Base-by-base conservation (phyloP, 2,113 vertebrate species). In the Actenoides lindsayi region DNA sequence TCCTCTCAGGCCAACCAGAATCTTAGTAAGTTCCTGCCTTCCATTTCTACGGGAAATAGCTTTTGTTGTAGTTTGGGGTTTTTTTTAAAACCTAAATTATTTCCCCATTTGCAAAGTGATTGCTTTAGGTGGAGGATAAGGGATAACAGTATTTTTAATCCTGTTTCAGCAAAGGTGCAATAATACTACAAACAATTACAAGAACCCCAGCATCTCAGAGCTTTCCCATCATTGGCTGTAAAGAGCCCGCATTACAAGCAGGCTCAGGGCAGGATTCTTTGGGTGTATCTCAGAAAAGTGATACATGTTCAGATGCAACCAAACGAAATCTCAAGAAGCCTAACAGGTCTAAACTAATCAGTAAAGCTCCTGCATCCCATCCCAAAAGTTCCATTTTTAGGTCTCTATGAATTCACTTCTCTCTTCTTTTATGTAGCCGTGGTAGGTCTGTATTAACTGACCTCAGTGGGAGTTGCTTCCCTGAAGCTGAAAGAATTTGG, bases 401-500 rank as follows among this genome's bases (percentile, higher is more conserved):
- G 4, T 50, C 76, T 62, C 13, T 13, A 10, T 5, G 14, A 44
- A 73, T 39, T 0, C 4, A 19, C 5, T 83, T 57, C 19, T 57
- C 8, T 60, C 46, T 42, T 57, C 8, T 60, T 41, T 42, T 4
- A 8, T 15, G 39, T 7, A 71, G 69, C 42, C 39, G 2, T 2
- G 13, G 19, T 1, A 23, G 54, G 56, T 15, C 62, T 63, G 62
- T n/a, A 27, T 27, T 1, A 5, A 7, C 10, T 24, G 15, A 8
- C 24, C 75, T 71, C 50, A 16, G 78, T 41, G 75, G 91, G 75
- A 90, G 68, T 10, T 4, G 1, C 62, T 83, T 57, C 35, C 60
- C 73, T 20, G 79, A 25, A 46, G 57, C 94, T 73, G 80, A 15
- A 83, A 39, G 59, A 63, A 67, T 69, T 83, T 92, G 79, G 93